These are phyloP conservation scores for Desmophyllum pertusum DNA, from an alignment of 92 coral and sea anemone genomes.

Conservation along the genomic window DNA sequence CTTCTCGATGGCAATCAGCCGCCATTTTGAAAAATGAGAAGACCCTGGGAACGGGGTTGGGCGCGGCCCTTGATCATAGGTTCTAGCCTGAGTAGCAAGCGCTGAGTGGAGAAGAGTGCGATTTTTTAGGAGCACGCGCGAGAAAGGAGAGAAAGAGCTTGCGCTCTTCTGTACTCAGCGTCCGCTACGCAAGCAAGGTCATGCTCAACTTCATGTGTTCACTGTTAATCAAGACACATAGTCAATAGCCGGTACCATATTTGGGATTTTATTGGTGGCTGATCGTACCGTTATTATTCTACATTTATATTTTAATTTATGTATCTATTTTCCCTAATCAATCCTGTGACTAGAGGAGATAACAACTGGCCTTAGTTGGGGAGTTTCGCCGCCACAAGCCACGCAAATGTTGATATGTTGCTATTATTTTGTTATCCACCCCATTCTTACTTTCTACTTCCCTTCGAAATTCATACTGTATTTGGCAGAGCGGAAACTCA, in stretches of 20 bases:
- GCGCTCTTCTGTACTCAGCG: too few relatives aligned
- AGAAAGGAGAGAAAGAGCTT: too few relatives aligned
- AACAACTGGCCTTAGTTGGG: background rate
- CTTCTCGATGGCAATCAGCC: too few relatives aligned
- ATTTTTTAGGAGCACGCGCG: too few relatives aligned
- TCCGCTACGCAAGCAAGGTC: too few relatives aligned
- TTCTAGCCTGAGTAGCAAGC: too few relatives aligned
- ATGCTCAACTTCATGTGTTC: too few relatives aligned
- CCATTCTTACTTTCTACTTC: background rate
- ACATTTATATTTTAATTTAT: constrained; percentile 18
- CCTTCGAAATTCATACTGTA: background rate
- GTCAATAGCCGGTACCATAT: constrained; percentile 29
- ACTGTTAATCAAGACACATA: background rate
- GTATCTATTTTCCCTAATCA: background rate
- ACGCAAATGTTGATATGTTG: background rate
- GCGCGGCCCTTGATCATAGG: too few relatives aligned
- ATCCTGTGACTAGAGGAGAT: background rate
- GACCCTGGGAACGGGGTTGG: too few relatives aligned
- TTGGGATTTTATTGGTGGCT: constrained; percentile 55
- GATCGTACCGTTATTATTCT: constrained; percentile 45
- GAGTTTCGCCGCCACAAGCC: background rate
- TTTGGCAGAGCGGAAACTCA: constrained; percentile 21
- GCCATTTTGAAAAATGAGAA: too few relatives aligned
- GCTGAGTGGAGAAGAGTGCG: too few relatives aligned
- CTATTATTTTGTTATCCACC: background rate